Evolutionary conservation across 2,888 invertebrate species (phyloP).

Genomic region (Poecilus cupreus): DNA sequence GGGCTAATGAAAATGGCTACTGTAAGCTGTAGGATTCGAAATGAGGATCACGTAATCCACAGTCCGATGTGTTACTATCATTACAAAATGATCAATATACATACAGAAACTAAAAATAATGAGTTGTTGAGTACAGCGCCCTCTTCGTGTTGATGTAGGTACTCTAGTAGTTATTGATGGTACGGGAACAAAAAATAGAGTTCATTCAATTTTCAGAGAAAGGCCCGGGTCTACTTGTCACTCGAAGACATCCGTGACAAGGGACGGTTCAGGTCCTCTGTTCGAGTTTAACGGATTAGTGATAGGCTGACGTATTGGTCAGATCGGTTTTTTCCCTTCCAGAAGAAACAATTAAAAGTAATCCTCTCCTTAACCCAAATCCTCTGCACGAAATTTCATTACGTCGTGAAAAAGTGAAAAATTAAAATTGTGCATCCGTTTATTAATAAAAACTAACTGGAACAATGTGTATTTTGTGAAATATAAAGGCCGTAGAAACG

Average conservation of each 20-base stretch:
- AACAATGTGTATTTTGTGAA: conserved; percentile 2
- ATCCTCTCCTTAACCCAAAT: not conserved
- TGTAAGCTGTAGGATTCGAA: too few species aligned
- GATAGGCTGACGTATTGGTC: conserved; percentile 41
- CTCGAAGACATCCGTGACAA: conserved; percentile 24
- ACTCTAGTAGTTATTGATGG: too few species aligned
- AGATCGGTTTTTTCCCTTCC: not conserved
- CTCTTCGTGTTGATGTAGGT: too few species aligned
- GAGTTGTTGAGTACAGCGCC: too few species aligned
- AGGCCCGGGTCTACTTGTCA: conserved; percentile 10
- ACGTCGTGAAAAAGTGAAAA: not conserved
- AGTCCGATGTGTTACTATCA: too few species aligned
- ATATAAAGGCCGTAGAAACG: conserved; percentile 5
- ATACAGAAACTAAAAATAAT: too few species aligned
- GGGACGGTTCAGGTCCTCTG: too few species aligned
- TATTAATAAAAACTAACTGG: not conserved
- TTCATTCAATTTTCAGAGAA: conserved; percentile 28
- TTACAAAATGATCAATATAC: too few species aligned
- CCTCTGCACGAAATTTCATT: not conserved
- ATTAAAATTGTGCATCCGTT: not conserved
- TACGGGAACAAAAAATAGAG: conserved; percentile 6
- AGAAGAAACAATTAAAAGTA: conserved; percentile 5
- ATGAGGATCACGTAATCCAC: too few species aligned
- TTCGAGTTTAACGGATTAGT: conserved; percentile 38
- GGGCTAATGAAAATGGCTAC: too few species aligned